Conservation (phyloP, 2,797 vertebrate genomes). For the Apodemus agrarius region DNA sequence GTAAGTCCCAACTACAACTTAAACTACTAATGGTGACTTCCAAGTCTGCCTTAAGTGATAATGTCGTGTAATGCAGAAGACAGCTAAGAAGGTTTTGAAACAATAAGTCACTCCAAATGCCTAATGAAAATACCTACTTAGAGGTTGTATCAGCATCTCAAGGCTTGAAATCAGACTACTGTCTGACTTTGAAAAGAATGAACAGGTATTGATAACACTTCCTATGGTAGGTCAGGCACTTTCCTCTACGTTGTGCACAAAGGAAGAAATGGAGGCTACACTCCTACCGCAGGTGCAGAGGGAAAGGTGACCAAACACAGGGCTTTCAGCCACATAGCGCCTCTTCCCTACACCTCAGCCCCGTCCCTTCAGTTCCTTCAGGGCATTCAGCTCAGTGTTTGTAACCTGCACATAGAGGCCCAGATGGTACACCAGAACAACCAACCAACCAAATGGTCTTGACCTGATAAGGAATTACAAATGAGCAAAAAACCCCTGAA, state of each 20-base stretch:
- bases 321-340: neutral
- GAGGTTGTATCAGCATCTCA: neutral
- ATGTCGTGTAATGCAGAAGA: neutral
- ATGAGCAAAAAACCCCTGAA: neutral
- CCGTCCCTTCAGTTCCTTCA: neutral
- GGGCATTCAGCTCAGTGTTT: neutral
- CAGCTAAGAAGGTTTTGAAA: slow-evolving; percentile 25
- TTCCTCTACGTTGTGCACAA: neutral
- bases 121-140: neutral
- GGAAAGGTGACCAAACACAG: neutral
- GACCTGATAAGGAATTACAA: neutral
- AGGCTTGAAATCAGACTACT: slow-evolving; percentile 3
- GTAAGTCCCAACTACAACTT: neutral
- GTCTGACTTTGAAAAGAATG: slow-evolving; percentile 1
- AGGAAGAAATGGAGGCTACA: neutral
- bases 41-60: neutral
- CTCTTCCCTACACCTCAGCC: neutral
- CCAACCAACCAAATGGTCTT: neutral
- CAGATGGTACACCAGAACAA: neutral
- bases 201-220: neutral
- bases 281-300: neutral
- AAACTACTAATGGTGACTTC: neutral
- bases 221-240: neutral
- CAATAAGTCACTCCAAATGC: neutral
- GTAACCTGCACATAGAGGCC: neutral